Percentiles rank a stretch among this genome's conserved stretches.
phyloP scores from a whole-genome alignment of 2,113 vertebrate genomes.

The Noturus placidus region DNA sequence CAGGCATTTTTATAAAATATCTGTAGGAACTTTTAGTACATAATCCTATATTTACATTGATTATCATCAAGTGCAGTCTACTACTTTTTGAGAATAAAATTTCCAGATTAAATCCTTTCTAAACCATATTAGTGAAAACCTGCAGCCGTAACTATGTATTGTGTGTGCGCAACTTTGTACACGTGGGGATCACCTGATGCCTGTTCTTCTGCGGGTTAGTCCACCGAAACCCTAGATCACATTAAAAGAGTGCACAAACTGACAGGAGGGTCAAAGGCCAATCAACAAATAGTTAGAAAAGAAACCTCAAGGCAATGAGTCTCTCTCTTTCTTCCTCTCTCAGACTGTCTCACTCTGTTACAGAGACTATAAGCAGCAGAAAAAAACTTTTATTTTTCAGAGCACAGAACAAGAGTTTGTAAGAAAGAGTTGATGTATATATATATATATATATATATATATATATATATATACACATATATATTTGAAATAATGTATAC shows the following conservation, averaged over 20 bases:
- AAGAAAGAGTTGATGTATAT: neutral
- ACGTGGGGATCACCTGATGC: conserved; percentile 33
- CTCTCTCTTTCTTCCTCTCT: neutral
- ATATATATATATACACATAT: too few species aligned
- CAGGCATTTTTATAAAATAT: neutral
- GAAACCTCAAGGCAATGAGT: conserved; percentile 30
- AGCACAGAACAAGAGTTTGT: neutral
- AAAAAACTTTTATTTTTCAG: neutral
- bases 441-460: too few species aligned
- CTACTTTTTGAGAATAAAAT: too few species aligned
- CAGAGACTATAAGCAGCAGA: neutral
- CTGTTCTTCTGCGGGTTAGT: conserved; percentile 57
- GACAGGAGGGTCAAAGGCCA: conserved; percentile 61
- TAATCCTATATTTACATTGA: neutral
- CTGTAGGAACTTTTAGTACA: neutral
- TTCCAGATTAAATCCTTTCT: neutral
- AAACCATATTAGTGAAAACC: neutral
- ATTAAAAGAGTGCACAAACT: conserved; percentile 53
- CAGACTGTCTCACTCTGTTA: neutral
- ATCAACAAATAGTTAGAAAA: conserved; percentile 60
- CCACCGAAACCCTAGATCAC: conserved; percentile 61
- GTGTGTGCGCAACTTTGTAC: conserved; percentile 21
- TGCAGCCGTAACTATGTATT: neutral
- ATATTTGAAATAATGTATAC: too few species aligned
- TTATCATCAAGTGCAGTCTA: neutral